phyloP scores from a whole-genome alignment of 1,140 invertebrate genomes.

The Eupristina koningsbergeri region DNA sequence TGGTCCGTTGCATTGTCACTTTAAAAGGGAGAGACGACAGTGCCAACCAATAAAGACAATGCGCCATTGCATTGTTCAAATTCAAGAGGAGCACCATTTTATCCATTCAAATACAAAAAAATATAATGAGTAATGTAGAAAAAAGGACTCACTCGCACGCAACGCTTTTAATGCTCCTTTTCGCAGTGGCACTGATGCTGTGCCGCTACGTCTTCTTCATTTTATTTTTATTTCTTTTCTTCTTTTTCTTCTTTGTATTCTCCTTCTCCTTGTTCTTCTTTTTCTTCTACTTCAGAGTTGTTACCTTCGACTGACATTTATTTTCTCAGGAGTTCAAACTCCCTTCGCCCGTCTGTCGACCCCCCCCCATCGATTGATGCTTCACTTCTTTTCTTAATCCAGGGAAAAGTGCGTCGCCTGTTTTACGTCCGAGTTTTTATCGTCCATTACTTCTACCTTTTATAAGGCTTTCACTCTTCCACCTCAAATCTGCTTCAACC shows the following conservation, averaged over 20 bases:
- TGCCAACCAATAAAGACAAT: constrained; percentile 49
- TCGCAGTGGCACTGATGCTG: not conserved
- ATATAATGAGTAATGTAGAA: constrained; percentile 23
- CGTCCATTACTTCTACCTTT: constrained; percentile 25
- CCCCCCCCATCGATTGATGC: not conserved
- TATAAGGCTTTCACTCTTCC: not conserved
- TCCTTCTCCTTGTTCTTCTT: not conserved
- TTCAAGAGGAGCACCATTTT: constrained; percentile 33
- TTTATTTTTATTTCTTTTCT: too few species aligned
- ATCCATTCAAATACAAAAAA: constrained; percentile 30
- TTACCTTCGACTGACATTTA: constrained; percentile 16
- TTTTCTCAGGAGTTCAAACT: not conserved
- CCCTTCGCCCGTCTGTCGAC: not conserved
- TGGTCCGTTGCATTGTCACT: constrained; percentile 48
- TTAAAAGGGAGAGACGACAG: constrained; percentile 29
- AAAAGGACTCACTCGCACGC: not conserved
- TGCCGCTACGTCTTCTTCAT: not conserved
- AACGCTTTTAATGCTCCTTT: constrained; percentile 17
- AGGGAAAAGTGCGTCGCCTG: constrained; percentile 44
- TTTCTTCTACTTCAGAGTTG: not conserved
- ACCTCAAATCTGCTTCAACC: too few species aligned
- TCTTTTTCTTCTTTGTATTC: not conserved
- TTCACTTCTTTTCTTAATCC: constrained; percentile 44
- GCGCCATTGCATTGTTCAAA: constrained; percentile 44
- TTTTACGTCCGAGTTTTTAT: constrained; percentile 43